Evolutionary conservation across 2,797 vertebrate species (phyloP).

Genomic region (Capromys pilorides): DNA sequence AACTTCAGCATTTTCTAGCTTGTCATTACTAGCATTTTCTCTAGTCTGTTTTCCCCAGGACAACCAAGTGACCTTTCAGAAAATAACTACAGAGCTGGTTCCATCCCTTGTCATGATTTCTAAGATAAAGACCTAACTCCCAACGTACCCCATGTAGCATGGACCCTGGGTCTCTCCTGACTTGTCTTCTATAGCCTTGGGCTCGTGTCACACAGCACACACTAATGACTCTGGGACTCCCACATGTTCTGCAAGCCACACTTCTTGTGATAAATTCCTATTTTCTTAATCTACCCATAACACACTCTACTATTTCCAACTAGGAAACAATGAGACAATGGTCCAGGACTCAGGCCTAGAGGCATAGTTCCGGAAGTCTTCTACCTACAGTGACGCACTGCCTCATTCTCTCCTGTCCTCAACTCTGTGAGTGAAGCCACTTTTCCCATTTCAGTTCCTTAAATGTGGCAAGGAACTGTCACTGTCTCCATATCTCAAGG

Average conservation of each 20-base stretch:
- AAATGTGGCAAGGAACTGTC: background rate
- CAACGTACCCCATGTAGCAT: fast-evolving
- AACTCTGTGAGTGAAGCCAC: background rate
- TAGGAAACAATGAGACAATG: background rate
- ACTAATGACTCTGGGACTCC: background rate
- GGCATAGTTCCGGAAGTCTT: background rate
- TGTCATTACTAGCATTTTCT: background rate
- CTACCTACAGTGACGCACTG: background rate
- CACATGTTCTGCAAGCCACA: background rate
- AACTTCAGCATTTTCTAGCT: background rate
- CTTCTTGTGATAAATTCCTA: background rate
- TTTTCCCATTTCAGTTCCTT: background rate
- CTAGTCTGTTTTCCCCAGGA: background rate
- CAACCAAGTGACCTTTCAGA: background rate
- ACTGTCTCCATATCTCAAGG: background rate
- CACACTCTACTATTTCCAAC: background rate
- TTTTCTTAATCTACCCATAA: background rate
- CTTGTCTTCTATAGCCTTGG: background rate
- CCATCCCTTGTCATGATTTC: background rate
- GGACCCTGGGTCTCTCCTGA: background rate
- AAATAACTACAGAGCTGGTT: background rate
- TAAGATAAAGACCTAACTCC: background rate
- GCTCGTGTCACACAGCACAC: background rate
- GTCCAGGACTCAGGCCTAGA: background rate
- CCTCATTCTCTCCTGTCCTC: slow-evolving; percentile 4